These are phyloP conservation scores for Syngnathus floridae DNA, from an alignment of 2,113 vertebrate genomes.

Conservation along the genomic window DNA sequence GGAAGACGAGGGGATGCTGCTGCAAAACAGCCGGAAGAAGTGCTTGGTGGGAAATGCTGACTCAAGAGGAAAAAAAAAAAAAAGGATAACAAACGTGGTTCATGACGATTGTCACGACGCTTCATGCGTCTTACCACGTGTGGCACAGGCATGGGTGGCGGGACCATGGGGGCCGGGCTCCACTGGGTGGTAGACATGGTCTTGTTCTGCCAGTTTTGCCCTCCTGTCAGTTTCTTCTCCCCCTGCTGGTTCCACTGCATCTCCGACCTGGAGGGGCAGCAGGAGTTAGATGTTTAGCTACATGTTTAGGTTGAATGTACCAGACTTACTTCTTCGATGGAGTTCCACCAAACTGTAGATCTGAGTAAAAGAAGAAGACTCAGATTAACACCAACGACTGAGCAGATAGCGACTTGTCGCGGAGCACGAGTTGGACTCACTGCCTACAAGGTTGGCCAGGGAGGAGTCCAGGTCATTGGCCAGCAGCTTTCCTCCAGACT, in stretches of 20 bases:
- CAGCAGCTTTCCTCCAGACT: conserved; percentile 70
- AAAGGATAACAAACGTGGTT: conserved; percentile 51
- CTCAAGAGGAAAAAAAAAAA: not conserved
- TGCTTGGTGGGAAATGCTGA: not conserved
- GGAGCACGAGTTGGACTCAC: conserved; percentile 65
- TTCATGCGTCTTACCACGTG: conserved; percentile 72
- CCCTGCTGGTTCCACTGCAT: conserved; percentile 80
- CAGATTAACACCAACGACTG: not conserved
- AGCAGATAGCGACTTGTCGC: too few relatives aligned
- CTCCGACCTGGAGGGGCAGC: conserved; percentile 67
- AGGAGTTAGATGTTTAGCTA: not conserved
- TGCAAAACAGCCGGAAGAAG: conserved; percentile 35
- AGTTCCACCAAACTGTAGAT: conserved; percentile 83
- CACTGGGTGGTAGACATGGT: conserved; percentile 80
- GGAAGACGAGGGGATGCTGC: conserved; percentile 52
- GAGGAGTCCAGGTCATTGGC: conserved; percentile 82
- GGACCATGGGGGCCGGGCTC: conserved; percentile 72
- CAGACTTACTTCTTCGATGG: conserved; percentile 81
- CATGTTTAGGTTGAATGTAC: not conserved
- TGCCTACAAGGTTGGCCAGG: conserved; percentile 83
- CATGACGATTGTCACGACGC: conserved; percentile 59
- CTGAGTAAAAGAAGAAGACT: conserved; percentile 56
- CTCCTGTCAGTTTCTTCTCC: conserved; percentile 82
- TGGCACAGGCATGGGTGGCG: conserved; percentile 72
- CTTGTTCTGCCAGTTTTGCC: conserved; percentile 88